Evolutionary conservation across 2,113 vertebrate genomes (phyloP).

Genomic region (Malurus cyaneus): DNA sequence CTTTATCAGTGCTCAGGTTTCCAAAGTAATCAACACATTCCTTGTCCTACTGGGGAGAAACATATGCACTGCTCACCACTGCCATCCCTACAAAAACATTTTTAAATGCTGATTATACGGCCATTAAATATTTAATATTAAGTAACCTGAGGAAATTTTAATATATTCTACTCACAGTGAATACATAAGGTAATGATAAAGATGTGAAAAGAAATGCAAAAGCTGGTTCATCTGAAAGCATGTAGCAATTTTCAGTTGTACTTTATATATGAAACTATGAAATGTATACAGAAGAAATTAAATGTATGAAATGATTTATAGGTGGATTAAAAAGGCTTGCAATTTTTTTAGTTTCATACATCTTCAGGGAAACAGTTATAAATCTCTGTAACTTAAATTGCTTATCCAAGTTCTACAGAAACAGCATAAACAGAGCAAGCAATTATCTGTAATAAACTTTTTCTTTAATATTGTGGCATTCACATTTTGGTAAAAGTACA

Average conservation of each 20-base stretch:
- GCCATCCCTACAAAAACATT: neutral
- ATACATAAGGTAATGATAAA: neutral
- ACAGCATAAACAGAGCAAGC: slow-evolving; percentile 66
- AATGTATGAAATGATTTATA: slow-evolving; percentile 77
- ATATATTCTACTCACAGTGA: slow-evolving; percentile 19
- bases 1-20: neutral
- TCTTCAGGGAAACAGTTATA: slow-evolving; percentile 77
- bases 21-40: neutral
- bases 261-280: slow-evolving; percentile 49
- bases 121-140: slow-evolving; percentile 18
- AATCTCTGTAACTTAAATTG: slow-evolving; percentile 77
- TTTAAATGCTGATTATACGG: neutral
- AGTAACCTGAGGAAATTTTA: slow-evolving; percentile 3
- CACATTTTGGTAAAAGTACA: slow-evolving; percentile 37
- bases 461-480: slow-evolving; percentile 69
- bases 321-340: slow-evolving; percentile 67
- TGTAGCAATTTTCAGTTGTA: slow-evolving; percentile 62
- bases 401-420: slow-evolving; percentile 69
- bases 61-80: neutral
- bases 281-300: slow-evolving; percentile 73
- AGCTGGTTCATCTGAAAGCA: slow-evolving; percentile 37
- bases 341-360: slow-evolving; percentile 71
- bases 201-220: neutral
- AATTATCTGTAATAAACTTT: slow-evolving; percentile 81
- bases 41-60: neutral